Evolutionary conservation across 2,113 vertebrate genomes (phyloP).

Genomic region (Chloroceryle aenea): DNA sequence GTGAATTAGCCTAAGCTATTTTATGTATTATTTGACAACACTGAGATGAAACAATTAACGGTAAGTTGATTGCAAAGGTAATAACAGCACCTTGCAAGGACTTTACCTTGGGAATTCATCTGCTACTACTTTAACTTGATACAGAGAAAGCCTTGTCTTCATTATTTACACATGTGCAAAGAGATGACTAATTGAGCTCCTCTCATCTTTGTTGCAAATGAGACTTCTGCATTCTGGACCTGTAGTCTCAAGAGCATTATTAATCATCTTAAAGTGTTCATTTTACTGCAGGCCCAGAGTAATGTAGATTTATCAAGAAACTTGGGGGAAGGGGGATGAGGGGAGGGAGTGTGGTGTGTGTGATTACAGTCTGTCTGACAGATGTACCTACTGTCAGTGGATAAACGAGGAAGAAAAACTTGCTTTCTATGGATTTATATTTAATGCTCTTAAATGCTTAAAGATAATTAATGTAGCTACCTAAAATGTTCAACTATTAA

Average conservation of each 20-base stretch:
- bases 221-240: background rate
- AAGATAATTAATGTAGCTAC: background rate
- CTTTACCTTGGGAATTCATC: background rate
- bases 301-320: constrained; percentile 1
- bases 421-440: background rate
- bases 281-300: background rate
- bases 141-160: background rate
- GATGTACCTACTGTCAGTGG: background rate
- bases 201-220: constrained; percentile 5
- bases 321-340: background rate
- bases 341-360: background rate
- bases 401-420: background rate
- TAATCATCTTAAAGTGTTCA: constrained; percentile 22
- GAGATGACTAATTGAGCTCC: constrained; percentile 15
- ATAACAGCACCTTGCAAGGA: background rate
- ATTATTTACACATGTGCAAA: background rate
- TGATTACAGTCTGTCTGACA: background rate
- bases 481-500: background rate
- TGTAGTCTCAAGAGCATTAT: constrained; percentile 30
- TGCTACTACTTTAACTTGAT: background rate
- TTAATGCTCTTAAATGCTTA: background rate
- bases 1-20: background rate
- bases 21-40: background rate
- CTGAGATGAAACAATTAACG: background rate
- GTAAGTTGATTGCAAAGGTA: background rate